Evolutionary conservation across 1,140 invertebrate genomes (phyloP).

Genomic region (Sminthurinus signatus): DNA sequence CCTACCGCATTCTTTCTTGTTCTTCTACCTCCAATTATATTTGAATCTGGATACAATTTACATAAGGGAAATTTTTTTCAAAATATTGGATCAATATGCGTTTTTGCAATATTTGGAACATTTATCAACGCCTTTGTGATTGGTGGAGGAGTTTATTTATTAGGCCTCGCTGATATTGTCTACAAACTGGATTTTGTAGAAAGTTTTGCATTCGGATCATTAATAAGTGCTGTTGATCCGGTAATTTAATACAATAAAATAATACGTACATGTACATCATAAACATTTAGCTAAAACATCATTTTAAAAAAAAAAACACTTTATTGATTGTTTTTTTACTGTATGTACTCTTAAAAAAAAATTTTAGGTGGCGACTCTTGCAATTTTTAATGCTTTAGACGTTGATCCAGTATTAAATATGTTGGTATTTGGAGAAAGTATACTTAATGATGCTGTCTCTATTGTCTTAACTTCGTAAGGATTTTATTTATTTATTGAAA

Average conservation of each 20-base stretch:
- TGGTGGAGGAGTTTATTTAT: constrained; percentile 87
- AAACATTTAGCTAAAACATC: no score
- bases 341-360: no score
- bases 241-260: no score
- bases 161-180: constrained; percentile 71
- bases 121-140: constrained; percentile 90
- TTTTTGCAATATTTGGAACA: constrained; percentile 96
- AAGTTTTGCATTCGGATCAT: constrained; percentile 95
- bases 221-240: constrained; percentile 98
- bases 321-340: no score
- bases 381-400: constrained; percentile 80
- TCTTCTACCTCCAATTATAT: constrained; percentile 95
- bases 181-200: constrained; percentile 90
- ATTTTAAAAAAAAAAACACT: no score
- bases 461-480: constrained; percentile 90
- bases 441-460: constrained; percentile 95
- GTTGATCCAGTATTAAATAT: constrained; percentile 59
- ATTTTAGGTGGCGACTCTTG: constrained; percentile 94
- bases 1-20: constrained; percentile 96
- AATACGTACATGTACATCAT: no score
- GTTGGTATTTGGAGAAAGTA: constrained; percentile 76
- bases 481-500: constrained; percentile 5
- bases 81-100: constrained; percentile 62
- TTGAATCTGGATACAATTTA: constrained; percentile 97
- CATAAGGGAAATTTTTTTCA: constrained; percentile 98